Base-by-base conservation (phyloP, 2,888 invertebrate genomes). In the Hirtodrosophila histrioides region DNA sequence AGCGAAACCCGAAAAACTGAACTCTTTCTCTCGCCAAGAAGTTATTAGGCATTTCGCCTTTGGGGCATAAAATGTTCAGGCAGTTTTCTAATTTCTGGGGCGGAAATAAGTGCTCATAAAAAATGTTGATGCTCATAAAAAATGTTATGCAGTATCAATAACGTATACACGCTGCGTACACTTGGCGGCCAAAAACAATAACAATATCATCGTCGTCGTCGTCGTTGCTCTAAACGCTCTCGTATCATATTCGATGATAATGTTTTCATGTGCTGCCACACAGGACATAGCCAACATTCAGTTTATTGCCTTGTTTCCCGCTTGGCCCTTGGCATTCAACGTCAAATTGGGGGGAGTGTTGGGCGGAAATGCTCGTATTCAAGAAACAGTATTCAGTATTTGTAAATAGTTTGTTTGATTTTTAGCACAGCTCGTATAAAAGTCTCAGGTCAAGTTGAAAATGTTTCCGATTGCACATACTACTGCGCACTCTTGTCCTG, bases 51-150 rank as follows among this genome's bases (percentile, higher is more conserved):
- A 43, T 50, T 50, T 45, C 44, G 56, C 58, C 63, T 50, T 62
- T 54, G 27, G 61, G 51, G 58, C 78, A 66, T 75, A 69, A 69
- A 67, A 63, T 57, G 65, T 51, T 70, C 33, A 51, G 44, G 74
- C 63, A 79, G 82, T 74, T 85, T 80, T 80, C 89, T 88, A 88
- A 88, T 88, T 88, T 86, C 77, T 86, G 80, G 89, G 88, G 89
- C 86, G 88, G 88, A 88, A 88, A 78, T 84, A 89, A 82, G 88
- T 82, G 82, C 78, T 80, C 88, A 76, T 88, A 88, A 88, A 85
- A 88, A 88, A 84, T 88, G 75, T 73, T 78, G 46, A 35, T 37
- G 71, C 71, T 58, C 83, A 63, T 85, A 85, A 83, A 85, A 85
- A 69, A 43, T 43, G 37, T 24, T 39, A 40, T 45, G 36, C 44